Evolutionary conservation across 1,140 invertebrate species (phyloP), one percentile per base, ranked within the genome.

Genomic region (Nautilus pompilius): DNA sequence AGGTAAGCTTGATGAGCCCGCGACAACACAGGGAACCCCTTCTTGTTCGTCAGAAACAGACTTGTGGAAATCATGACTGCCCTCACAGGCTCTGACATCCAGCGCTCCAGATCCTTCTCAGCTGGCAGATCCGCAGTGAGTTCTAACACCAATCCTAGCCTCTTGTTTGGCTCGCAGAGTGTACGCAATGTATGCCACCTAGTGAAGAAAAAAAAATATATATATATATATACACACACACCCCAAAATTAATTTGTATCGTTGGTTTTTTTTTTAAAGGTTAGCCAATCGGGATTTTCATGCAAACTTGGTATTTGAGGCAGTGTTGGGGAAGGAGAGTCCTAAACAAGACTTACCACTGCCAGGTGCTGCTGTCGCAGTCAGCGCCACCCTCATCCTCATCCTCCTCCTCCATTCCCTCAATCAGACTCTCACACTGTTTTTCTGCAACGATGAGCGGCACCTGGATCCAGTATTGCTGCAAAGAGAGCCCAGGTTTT

Each of bases 61-160:
- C 86, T 85, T 5, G 94, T 94, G 13, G 92, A 89, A 26, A 98
- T 79, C 36, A 95, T 84, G n/a, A 96, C 81, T 65, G 89, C 90
- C 78, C 89, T 92, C 0, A 98, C 86, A 20, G 94, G 94, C 84
- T 98, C 96, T 5, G 94, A 93, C 17, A 94, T 75, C 96, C 96
- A 99, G 61, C 94, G 87, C 24, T 90, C 85, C 20, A 97, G 82
- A 67, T 89, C 83, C 22, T 86, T 83, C 28, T 86, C 78, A 10
- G 85, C 82, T 22, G 92, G 92, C 0, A 91, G 76, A 78, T 95
- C 87, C 30, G 84, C 82, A 57, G 84, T 86, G 13, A 91, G 62
- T 75, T 90, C 86, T 56, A 91, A 77, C 5, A 85, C 86, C 57
- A 96, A 81, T 55, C 89, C 89, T 24, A 96, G 76, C 73, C 89